These are phyloP conservation scores for Prinia subflava DNA, from an alignment of 2,113 vertebrate species.

Conservation along the genomic window DNA sequence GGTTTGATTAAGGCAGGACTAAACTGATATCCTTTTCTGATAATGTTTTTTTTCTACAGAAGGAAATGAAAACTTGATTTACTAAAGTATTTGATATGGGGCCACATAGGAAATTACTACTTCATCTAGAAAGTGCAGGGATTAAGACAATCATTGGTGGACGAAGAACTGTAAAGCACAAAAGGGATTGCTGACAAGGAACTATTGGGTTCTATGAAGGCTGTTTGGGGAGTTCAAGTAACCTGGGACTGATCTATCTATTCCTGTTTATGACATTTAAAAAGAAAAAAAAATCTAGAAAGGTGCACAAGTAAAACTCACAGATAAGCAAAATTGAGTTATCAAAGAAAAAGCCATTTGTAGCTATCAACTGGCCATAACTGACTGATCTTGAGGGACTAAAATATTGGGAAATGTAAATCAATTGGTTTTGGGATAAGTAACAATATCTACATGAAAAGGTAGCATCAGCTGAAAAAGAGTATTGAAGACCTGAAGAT, in stretches of 20 bases:
- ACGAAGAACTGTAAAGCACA: not conserved
- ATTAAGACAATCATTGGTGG: conserved; percentile 24
- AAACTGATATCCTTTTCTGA: not conserved
- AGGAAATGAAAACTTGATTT: not conserved
- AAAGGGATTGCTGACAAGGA: not conserved
- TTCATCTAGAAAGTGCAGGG: not conserved
- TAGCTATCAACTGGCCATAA: not conserved
- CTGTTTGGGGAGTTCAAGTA: not conserved
- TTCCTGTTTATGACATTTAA: not conserved
- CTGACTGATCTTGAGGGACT: not conserved
- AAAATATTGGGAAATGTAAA: not conserved
- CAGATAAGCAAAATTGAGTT: not conserved
- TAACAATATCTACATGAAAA: not conserved
- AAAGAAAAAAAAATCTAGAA: not conserved
- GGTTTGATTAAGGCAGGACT: not conserved
- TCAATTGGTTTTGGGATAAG: not conserved
- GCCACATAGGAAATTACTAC: conserved; percentile 29
- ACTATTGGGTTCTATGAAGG: not conserved
- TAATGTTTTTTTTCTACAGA: not conserved
- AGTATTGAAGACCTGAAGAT: not conserved
- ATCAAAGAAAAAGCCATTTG: not conserved
- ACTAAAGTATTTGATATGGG: not conserved
- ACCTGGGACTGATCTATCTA: not conserved
- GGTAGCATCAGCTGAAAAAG: not conserved
- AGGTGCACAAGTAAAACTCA: not conserved